Percentiles rank a stretch among this genome's conserved stretches.
Conservation (phyloP, 2,888 invertebrate species). For the Cheilosia pagana region DNA sequence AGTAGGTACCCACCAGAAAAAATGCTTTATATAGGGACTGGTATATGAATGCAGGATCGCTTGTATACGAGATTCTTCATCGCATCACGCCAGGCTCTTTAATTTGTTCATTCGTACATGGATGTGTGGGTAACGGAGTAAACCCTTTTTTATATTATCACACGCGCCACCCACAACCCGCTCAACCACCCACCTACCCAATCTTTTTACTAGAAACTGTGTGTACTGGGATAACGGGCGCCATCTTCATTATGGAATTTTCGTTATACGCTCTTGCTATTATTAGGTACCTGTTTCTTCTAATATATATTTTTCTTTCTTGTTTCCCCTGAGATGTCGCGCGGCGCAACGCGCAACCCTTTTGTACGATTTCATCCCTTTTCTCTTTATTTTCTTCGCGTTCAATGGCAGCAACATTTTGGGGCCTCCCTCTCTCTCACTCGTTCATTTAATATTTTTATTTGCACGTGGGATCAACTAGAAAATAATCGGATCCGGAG, state of each 20-base stretch:
- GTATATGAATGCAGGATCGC: neutral
- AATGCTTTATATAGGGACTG: neutral
- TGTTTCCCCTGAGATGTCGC: constrained; percentile 56
- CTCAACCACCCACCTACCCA: neutral
- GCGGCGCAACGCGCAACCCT: constrained; percentile 64
- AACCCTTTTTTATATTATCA: constrained; percentile 35
- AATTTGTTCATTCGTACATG: neutral
- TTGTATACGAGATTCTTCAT: neutral
- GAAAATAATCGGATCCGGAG: constrained; percentile 32
- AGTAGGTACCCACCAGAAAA: no score
- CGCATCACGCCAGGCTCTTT: constrained; percentile 10
- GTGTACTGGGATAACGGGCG: constrained; percentile 45
- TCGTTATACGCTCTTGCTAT: constrained; percentile 19
- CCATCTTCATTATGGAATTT: constrained; percentile 61
- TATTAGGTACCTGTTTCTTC: constrained; percentile 23
- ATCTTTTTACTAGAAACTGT: neutral
- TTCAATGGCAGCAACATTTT: neutral
- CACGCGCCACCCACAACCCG: constrained; percentile 7
- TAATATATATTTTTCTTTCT: constrained; percentile 30
- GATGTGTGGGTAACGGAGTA: constrained; percentile 23
- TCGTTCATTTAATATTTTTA: constrained; percentile 36
- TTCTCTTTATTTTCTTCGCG: constrained; percentile 24
- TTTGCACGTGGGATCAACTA: constrained; percentile 49
- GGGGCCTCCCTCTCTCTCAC: constrained; percentile 18
- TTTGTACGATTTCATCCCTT: constrained; percentile 38